Base-by-base conservation (phyloP, 2,888 invertebrate species). In the Pyrocoelia pectoralis region DNA sequence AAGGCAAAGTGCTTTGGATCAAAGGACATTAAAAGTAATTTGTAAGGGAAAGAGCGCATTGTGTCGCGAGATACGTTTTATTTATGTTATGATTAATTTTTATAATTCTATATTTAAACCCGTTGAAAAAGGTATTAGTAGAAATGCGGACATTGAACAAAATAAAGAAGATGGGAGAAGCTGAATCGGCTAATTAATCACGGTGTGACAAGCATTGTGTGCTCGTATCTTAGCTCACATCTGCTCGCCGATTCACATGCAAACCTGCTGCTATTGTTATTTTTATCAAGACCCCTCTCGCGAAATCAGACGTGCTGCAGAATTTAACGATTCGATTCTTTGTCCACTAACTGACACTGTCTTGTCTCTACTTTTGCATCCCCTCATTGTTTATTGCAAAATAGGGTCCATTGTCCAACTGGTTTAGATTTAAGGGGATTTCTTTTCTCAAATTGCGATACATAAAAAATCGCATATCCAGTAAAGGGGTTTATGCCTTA, bases 181-280 rank as follows among this genome's bases (percentile, higher is more conserved):
- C 60, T 61, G 63, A 69, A 66, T 67, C 66, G 65, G 65, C 71
- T 72, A 73, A 73, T 73, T 73, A 73, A 73, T 73, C 73, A 73
- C 69, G 65, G 66, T 69, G 67, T 73, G 73, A 73, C 73, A 71
- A 67, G 71, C 72, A 73, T 73, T 73, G 73, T 73, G 63, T 64
- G 63, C 66, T 64, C 61, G 69, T 68, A 69, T 70, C 69, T 69
- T 58, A 55, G 67, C 58, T 68, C 67, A 65, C 72, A 72, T 72
- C 72, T 72, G 72, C 72, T 65, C 69, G 68, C 67, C 68, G 69
- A 73, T 73, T 73, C 73, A 71, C 73, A 73, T 73, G 73, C 75
- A 74, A 74, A 74, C 72, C 72, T 70, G 73, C 70, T 62, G 72
- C 69, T 69, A 74, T 72, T 71, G 70, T 71, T 71, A 68, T 74